These are phyloP conservation scores for Heliconius charithonia DNA, from an alignment of 2,888 invertebrate species.

Conservation along the genomic window DNA sequence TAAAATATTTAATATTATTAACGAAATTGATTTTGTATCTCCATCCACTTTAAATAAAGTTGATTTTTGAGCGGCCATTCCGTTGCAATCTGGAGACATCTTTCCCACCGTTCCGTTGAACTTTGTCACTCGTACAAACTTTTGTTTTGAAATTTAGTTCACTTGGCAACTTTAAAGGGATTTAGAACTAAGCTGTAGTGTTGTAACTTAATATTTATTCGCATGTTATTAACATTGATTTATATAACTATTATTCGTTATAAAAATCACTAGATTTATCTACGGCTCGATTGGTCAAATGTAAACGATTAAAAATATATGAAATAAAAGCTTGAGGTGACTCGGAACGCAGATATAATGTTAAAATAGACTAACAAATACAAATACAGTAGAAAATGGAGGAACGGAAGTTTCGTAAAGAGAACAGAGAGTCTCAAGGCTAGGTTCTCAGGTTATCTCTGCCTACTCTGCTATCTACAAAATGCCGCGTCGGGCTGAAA, in stretches of 20 bases:
- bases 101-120: constrained; percentile 25
- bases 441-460: too few species aligned
- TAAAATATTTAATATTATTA: neutral
- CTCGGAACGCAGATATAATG: neutral
- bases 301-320: neutral
- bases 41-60: neutral
- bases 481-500: too few species aligned
- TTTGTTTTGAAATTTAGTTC: constrained; percentile 30
- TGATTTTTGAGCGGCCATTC: neutral
- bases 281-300: neutral
- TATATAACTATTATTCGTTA: neutral
- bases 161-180: neutral
- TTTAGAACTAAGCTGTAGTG: neutral
- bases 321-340: neutral
- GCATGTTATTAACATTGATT: neutral
- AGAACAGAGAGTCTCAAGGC: too few species aligned
- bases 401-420: too few species aligned
- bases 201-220: neutral
- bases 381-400: too few species aligned
- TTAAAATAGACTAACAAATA: neutral
- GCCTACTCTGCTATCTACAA: too few species aligned
- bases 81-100: neutral
- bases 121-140: constrained; percentile 28
- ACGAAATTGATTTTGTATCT: neutral
- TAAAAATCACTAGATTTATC: neutral